Percentiles rank a stretch among this genome's conserved stretches.
These are phyloP conservation scores for Zaprionus camerounensis DNA, from an alignment of 1,140 invertebrate genomes.

Conservation along the genomic window DNA sequence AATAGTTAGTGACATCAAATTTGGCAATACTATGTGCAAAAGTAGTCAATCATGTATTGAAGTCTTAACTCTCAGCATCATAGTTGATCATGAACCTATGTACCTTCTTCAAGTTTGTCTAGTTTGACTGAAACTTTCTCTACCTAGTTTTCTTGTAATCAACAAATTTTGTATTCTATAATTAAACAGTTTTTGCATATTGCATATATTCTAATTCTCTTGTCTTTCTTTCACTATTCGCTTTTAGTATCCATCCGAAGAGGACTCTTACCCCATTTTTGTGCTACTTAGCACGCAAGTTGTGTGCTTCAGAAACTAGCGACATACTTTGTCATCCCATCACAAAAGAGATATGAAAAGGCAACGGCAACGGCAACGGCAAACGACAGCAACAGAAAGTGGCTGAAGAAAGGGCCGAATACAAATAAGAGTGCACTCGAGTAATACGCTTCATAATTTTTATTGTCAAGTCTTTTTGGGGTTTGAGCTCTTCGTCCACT, in stretches of 20 bases:
- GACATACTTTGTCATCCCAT: slow-evolving; percentile 45
- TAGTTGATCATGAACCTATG: no score
- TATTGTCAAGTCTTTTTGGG: slow-evolving; percentile 53
- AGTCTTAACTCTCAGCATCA: no score
- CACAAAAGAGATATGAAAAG: slow-evolving; percentile 26
- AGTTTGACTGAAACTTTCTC: no score
- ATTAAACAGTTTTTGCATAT: neutral
- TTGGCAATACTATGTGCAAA: no score
- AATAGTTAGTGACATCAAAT: no score
- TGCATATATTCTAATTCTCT: neutral
- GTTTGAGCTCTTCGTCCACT: slow-evolving; percentile 48
- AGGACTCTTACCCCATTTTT: slow-evolving; percentile 40
- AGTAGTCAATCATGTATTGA: no score
- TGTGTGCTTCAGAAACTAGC: slow-evolving; percentile 51
- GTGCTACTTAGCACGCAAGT: slow-evolving; percentile 59
- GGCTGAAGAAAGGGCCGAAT: slow-evolving; percentile 48
- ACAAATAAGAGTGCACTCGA: slow-evolving; percentile 61
- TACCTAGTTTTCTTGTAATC: no score
- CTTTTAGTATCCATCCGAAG: neutral
- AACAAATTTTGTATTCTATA: neutral
- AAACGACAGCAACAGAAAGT: slow-evolving; percentile 35
- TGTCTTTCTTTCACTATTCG: neutral
- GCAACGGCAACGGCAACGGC: neutral
- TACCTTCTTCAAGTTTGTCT: no score
- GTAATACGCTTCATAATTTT: slow-evolving; percentile 64